Percentiles rank a stretch among this genome's conserved stretches.
Conservation (phyloP, 2,888 invertebrate species). For the Athalia cordata region DNA sequence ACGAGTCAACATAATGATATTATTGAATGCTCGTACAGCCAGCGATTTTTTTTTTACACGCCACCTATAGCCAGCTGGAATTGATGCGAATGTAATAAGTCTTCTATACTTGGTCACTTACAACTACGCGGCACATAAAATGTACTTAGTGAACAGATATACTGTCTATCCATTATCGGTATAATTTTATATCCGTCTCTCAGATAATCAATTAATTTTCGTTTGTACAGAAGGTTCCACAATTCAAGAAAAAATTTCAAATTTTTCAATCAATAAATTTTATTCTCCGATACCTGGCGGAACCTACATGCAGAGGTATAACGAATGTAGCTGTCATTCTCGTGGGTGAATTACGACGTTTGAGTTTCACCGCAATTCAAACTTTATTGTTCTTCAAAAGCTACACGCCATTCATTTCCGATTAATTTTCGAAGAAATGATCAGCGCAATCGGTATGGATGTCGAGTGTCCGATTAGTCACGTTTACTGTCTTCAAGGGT, state of each 20-base stretch:
- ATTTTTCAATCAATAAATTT: too few species aligned
- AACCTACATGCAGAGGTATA: not conserved
- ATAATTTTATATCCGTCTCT: not conserved
- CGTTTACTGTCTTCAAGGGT: not conserved
- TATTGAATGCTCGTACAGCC: constrained; percentile 13
- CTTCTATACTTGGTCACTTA: not conserved
- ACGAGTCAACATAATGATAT: constrained; percentile 5
- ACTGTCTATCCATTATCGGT: not conserved
- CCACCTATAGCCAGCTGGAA: not conserved
- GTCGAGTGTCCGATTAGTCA: constrained; percentile 34
- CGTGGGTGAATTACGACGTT: constrained; percentile 26
- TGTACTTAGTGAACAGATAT: not conserved
- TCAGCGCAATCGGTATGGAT: constrained; percentile 12
- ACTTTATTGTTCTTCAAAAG: constrained; percentile 37
- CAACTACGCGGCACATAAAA: not conserved
- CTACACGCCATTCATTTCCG: constrained; percentile 24
- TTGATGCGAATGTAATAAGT: not conserved
- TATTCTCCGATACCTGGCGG: constrained; percentile 8
- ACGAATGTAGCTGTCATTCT: constrained; percentile 1
- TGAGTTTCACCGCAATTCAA: constrained; percentile 1
- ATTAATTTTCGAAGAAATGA: constrained; percentile 22
- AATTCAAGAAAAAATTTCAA: not conserved
- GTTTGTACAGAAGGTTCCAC: not conserved
- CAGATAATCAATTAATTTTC: not conserved
- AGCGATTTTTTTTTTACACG: not conserved